Evolutionary conservation across 2,888 invertebrate genomes (phyloP), one percentile per base, ranked within the genome.

Genomic region (Danaus chrysippus): DNA sequence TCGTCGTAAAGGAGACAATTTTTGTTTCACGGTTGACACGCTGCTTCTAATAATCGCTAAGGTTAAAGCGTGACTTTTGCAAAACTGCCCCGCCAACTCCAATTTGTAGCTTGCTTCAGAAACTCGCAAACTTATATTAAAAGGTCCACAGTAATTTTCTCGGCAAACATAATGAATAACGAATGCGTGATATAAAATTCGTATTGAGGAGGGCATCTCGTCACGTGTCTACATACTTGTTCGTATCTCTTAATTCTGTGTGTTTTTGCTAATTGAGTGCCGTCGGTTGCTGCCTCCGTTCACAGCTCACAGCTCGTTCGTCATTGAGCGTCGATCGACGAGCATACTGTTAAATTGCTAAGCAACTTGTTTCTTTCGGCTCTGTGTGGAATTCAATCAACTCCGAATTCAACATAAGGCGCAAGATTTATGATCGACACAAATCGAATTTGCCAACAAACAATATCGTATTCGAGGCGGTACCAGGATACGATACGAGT

Each of bases 381-480:
- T 76, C 79, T 76, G 74, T 75, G 74, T 76, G 75, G 83, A 83
- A 86, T 86, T 90, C 87, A 88, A 89, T 89, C 87, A 86, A 82
- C 81, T 84, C 82, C 80, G 82, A 87, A 83, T 82, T 87, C 84
- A 83, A 86, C 90, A 89, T 84, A 89, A 87, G 90, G 90, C 89
- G 88, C 90, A 87, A 90, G 90, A 90, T 90, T 90, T 90, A 90
- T 90, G 89, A 88, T 87, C 90, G 87, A 88, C 89, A 86, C 88
- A 89, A 90, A 90, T 91, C 88, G 90, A 89, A 88, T 89, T 89
- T 84, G 85, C 89, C 86, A 87, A 87, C 90, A 89, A 91, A 90
- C 89, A 90, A 91, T 90, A 90, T 87, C 86, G 87, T 86, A 88
- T 87, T 87, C 84, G 86, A 82, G 83, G 84, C 86, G 83, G 83